Evolutionary conservation across 2,797 vertebrate genomes (phyloP).

Genomic region (Prunella strophiata): DNA sequence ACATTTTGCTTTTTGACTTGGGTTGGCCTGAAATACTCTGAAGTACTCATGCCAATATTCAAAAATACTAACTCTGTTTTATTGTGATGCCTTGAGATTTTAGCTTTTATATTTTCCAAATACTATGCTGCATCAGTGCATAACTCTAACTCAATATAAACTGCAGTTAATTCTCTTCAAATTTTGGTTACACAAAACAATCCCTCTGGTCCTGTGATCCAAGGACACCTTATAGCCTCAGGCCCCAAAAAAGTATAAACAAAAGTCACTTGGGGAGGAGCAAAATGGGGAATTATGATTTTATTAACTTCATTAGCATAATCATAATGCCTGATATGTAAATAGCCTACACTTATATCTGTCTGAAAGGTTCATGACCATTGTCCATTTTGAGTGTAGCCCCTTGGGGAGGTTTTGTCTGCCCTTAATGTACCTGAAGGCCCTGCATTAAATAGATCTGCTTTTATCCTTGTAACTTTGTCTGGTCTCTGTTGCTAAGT

Average conservation of each 20-base stretch:
- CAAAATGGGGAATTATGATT: not conserved
- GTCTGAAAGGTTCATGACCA: fast-evolving
- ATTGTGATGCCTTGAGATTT: no score
- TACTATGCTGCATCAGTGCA: not conserved
- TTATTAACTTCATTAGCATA: not conserved
- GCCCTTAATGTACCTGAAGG: not conserved
- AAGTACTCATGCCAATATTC: not conserved
- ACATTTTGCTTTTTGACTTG: fast-evolving
- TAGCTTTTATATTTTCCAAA: not conserved
- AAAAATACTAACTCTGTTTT: not conserved
- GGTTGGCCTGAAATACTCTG: not conserved
- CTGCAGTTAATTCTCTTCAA: not conserved
- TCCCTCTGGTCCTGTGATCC: not conserved
- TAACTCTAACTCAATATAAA: not conserved
- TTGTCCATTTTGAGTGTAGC: not conserved
- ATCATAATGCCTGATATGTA: not conserved
- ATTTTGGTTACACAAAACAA: not conserved
- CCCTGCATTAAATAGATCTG: not conserved
- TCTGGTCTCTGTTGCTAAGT: not conserved
- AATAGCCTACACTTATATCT: not conserved
- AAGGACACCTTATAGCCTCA: not conserved
- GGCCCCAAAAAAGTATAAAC: not conserved
- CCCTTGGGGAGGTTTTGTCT: not conserved
- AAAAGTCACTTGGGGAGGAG: not conserved
- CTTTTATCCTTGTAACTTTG: not conserved